Base-by-base conservation (phyloP, 1,140 invertebrate genomes). In the Conus ventricosus region DNA sequence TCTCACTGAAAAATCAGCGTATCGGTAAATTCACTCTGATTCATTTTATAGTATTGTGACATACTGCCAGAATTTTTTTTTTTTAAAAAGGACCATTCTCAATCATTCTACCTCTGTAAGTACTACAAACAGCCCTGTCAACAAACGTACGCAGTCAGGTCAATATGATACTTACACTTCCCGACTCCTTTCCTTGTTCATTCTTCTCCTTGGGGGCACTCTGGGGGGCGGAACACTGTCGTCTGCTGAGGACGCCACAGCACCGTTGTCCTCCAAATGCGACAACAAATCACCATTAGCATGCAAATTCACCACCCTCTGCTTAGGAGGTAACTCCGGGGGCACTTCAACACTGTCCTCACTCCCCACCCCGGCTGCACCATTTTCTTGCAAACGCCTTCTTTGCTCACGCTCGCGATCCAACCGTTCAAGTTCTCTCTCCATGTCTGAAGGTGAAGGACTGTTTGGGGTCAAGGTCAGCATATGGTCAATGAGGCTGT, bases 251-350 rank as follows among this genome's bases (percentile, higher is more conserved):
- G 88, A 20, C 15, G 67, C 55, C 57, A 83, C 53, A 23, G 25
- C 75, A 13, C 88, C 89, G n/a, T 89, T 87, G 60, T 88, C 90
- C 71, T 71, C 82, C 15, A 89, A 87, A 86, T 91, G 91, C 6
- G 67, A 71, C 23, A 87, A 87, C 17, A 93, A 82, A 23, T 92
- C 91, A 23, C 94, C 93, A 88, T 94, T 94, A 17, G 90, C 85
- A 25, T 92, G 87, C 57, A 78, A 81, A 63, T 55, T 87, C 57
- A 85, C 86, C 55, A 85, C 89, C 63, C 90, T 91, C 84, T 91
- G 85, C 91, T 95, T 95, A 23, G 95, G 93, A 53, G 94, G 94
- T 39, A 95, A 88, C 27, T 89, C 92, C 63, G 94, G 94, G 0
- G 94, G 94, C 53, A 17, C 85, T 15, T 92, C 92, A 54, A 55